Percentiles rank a stretch among this genome's conserved stretches.
These are phyloP conservation scores for Agrotis exclamationis DNA, from an alignment of 2,888 invertebrate species.

Conservation along the genomic window DNA sequence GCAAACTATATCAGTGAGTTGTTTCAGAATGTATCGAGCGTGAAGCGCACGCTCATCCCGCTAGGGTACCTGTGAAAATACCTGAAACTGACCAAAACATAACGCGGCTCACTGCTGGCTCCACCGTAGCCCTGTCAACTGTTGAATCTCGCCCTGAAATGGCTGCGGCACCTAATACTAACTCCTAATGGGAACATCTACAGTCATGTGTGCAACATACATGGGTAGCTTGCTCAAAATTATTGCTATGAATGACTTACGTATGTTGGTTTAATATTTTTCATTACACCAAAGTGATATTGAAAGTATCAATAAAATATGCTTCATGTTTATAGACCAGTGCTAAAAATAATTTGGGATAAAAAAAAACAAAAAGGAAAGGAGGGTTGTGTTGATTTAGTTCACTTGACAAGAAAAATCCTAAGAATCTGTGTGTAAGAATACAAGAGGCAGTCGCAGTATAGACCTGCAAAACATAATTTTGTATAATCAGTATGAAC, in stretches of 20 bases:
- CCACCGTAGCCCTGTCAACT: slow-evolving; percentile 90
- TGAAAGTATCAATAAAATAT: slow-evolving; percentile 54
- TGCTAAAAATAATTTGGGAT: slow-evolving; percentile 58
- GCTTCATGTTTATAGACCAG: slow-evolving; percentile 62
- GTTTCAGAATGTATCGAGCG: slow-evolving; percentile 84
- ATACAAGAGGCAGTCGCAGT: slow-evolving; percentile 78
- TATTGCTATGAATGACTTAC: slow-evolving; percentile 66
- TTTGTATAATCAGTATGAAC: slow-evolving; percentile 76
- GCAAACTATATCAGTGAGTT: slow-evolving; percentile 91
- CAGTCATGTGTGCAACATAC: slow-evolving; percentile 58
- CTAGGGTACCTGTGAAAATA: slow-evolving; percentile 88
- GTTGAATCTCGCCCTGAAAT: slow-evolving; percentile 91
- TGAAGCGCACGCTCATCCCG: slow-evolving; percentile 85
- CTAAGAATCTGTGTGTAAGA: slow-evolving; percentile 69
- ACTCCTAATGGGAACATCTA: slow-evolving; percentile 81
- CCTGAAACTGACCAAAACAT: slow-evolving; percentile 89
- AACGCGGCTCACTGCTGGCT: slow-evolving; percentile 88
- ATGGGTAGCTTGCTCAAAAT: slow-evolving; percentile 54
- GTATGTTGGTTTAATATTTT: slow-evolving; percentile 49
- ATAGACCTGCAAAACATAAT: slow-evolving; percentile 88
- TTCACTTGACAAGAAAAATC: slow-evolving; percentile 58
- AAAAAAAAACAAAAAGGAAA: slow-evolving; percentile 61
- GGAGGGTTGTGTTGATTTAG: slow-evolving; percentile 49
- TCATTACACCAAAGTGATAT: slow-evolving; percentile 61
- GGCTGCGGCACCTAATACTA: slow-evolving; percentile 80